Base-by-base conservation (phyloP, 2,888 invertebrate species). In the Idaea aversata region DNA sequence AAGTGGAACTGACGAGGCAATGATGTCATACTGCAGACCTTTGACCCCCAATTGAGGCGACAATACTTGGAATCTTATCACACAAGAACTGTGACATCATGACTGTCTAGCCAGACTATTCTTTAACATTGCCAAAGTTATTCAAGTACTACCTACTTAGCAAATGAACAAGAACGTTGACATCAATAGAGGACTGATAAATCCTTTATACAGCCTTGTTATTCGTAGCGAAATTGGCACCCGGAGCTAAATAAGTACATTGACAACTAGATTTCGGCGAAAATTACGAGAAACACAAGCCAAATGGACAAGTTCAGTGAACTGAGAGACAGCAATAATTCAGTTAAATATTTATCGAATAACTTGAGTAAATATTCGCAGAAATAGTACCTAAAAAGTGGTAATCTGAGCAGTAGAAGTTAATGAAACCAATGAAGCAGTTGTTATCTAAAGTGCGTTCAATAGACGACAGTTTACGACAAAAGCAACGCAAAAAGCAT, bases 21-120 rank as follows among this genome's bases (percentile, higher is more conserved):
- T 68, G 74, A 75, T 82, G 80, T 82, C 77, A 75, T 76, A 77
- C 80, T 70, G 67, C 66, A 72, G 79, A 76, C 80, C 81, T 72
- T 71, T 78, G 76, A 78, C 80, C 77, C 77, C 71, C 70, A 75
- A 77, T 75, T 77, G 76, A 79, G 72, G 78, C 68, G 68, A 65
- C 76, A 79, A 67, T 66, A 0, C 47, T 10, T 13, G 7, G 57
- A 61, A 35, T 61, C 59, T 63, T 61, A 68, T 64, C 65, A 62
- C 47, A 47, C 47, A 47, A 4, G 13, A 47, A 47, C 13, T 47
- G 47, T 47, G 47, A 47, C 10, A 47, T 47, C 47, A 47, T 47
- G 47, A 13, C 47, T 47, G 47, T 47, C 47, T 47, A 10, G 10
- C 47, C 47, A 47, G 47, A 47, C 7, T 13, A 47, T 25, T 25